Evolutionary conservation across 2,888 invertebrate species (phyloP).

Genomic region (Bibio marci): DNA sequence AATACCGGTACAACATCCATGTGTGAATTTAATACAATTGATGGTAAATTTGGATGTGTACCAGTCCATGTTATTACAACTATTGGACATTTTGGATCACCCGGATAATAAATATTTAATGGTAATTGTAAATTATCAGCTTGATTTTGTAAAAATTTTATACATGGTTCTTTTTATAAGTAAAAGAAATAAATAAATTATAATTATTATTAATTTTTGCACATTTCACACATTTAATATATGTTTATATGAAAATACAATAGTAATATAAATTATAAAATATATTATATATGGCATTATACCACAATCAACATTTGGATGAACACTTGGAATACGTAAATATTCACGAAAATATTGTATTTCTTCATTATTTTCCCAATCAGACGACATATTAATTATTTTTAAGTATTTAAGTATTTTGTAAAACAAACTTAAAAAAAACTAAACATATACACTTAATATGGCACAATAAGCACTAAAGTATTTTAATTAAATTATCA

Average conservation of each 20-base stretch:
- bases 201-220: no score
- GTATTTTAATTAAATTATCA: no score
- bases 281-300: constrained; percentile 10
- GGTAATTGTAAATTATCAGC: constrained; percentile 35
- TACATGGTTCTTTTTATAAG: background rate
- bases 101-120: constrained; percentile 23
- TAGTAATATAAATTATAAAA: no score
- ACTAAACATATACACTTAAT: no score
- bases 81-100: constrained; percentile 51
- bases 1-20: constrained; percentile 96
- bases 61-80: constrained; percentile 74
- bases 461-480: no score
- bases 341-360: constrained; percentile 71
- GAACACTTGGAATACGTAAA: constrained; percentile 70
- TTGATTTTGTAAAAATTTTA: constrained; percentile 31
- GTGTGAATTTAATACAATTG: constrained; percentile 78
- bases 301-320: constrained; percentile 78
- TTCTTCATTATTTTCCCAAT: constrained; percentile 37
- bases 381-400: no score
- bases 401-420: no score
- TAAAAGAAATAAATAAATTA: no score
- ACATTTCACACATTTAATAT: no score
- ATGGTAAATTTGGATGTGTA: constrained; percentile 44
- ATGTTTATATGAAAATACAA: no score
- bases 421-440: no score